Conservation (phyloP, 2,797 vertebrate genomes). For the Danio kyathit region DNA sequence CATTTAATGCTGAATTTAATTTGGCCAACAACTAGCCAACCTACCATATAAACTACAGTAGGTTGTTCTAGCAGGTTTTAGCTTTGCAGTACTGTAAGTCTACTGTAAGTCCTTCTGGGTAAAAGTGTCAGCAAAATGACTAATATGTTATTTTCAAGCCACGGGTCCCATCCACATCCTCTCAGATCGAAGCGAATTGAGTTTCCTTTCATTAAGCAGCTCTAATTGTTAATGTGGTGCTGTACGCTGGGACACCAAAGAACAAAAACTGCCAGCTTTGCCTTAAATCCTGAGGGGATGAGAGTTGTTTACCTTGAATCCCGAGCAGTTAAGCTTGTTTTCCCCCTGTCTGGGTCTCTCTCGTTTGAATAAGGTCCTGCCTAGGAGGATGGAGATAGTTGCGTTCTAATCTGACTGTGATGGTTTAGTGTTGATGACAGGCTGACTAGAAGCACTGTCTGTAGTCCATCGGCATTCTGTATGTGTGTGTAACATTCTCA, state of each 20-base stretch:
- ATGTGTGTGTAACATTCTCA: not conserved
- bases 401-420: slow-evolving; percentile 57
- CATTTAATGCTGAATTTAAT: too few relatives aligned
- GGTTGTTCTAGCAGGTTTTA: not conserved
- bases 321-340: slow-evolving; percentile 65
- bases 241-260: slow-evolving; percentile 58
- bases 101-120: not conserved
- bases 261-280: slow-evolving; percentile 63
- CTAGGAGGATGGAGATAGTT: slow-evolving; percentile 54
- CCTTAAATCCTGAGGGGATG: slow-evolving; percentile 67
- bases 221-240: slow-evolving; percentile 69
- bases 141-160: not conserved
- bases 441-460: slow-evolving; percentile 29
- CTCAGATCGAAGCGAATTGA: not conserved
- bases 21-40: not conserved
- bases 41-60: not conserved
- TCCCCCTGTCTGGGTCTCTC: slow-evolving; percentile 63
- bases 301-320: slow-evolving; percentile 73
- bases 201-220: slow-evolving; percentile 49
- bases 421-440: slow-evolving; percentile 52
- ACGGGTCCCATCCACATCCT: slow-evolving; percentile 1
- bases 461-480: too few relatives aligned
- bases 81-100: not conserved
- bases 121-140: not conserved
- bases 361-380: slow-evolving; percentile 46